These are phyloP conservation scores for Amphiura filiformis DNA, from an alignment of 35 echinoderm and acorn worm genomes.

Conservation along the genomic window DNA sequence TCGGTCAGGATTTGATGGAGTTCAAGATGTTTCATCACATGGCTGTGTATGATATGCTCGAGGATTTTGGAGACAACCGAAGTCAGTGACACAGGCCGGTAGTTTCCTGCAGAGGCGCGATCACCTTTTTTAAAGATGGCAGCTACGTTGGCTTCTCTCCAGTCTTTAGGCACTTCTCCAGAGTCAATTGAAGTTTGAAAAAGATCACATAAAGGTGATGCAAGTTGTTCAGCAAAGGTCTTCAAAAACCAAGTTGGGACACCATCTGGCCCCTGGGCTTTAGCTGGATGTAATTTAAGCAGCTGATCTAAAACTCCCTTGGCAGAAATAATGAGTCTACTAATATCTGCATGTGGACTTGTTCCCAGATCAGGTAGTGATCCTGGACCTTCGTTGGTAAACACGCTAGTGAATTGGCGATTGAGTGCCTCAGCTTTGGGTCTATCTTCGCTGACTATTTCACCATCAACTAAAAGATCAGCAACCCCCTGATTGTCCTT, in stretches of 20 bases:
- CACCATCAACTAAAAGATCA: neutral
- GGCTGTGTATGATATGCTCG: slow-evolving; percentile 38
- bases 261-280: slow-evolving; percentile 41
- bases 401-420: slow-evolving; percentile 25
- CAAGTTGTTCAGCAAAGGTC: slow-evolving; percentile 14
- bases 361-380: neutral
- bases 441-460: slow-evolving; percentile 9
- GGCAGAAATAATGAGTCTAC: neutral
- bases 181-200: slow-evolving; percentile 47
- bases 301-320: slow-evolving; percentile 12
- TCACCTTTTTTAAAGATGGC: slow-evolving; percentile 36
- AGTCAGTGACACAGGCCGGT: slow-evolving; percentile 47
- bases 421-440: slow-evolving; percentile 30
- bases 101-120: slow-evolving; percentile 11
- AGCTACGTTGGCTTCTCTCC: slow-evolving; percentile 42
- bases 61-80: slow-evolving; percentile 18
- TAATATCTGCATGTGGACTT: neutral
- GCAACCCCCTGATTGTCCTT: slow-evolving; percentile 21
- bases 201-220: slow-evolving; percentile 25
- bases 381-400: neutral
- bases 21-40: slow-evolving; percentile 49
- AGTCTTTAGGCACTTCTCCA: too few species aligned
- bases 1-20: slow-evolving; percentile 3
- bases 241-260: slow-evolving; percentile 30
- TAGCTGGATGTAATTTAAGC: slow-evolving; percentile 23